phyloP scores from a whole-genome alignment of 2,797 vertebrate genomes.

The Scolopax bukidnonensis region DNA sequence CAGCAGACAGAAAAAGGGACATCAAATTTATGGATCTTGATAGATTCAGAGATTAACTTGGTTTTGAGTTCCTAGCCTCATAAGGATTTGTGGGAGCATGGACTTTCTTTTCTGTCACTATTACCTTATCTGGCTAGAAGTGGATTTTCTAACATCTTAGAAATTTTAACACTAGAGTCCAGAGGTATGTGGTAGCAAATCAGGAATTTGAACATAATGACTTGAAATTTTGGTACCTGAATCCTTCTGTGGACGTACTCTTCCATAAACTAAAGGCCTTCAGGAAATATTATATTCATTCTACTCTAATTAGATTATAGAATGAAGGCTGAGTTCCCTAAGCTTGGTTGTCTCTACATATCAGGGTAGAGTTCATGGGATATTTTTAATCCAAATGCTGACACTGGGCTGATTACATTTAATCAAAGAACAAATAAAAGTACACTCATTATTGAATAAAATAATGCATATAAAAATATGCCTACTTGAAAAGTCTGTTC shows the following conservation, averaged over 20 bases:
- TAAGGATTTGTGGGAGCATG: background rate
- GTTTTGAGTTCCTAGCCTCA: background rate
- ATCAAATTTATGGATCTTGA: background rate
- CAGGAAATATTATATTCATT: background rate
- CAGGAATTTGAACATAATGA: background rate
- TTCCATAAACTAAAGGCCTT: background rate
- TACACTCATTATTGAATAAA: background rate
- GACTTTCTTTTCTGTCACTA: background rate
- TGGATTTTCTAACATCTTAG: background rate
- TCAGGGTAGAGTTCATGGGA: background rate
- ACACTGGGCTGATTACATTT: background rate
- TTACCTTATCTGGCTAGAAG: background rate
- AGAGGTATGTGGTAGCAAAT: background rate
- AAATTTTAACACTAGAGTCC: background rate
- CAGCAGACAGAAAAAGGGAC: background rate
- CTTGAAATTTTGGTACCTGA: background rate
- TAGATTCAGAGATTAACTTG: background rate
- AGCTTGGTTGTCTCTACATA: background rate
- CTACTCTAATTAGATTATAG: background rate
- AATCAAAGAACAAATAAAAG: constrained; percentile 25
- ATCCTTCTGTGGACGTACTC: background rate
- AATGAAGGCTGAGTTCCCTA: background rate
- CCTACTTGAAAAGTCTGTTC: background rate
- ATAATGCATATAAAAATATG: background rate
- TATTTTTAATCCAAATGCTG: constrained; percentile 16